phyloP scores from a whole-genome alignment of 1,140 invertebrate species.

The Drosophila yakuba region DNA sequence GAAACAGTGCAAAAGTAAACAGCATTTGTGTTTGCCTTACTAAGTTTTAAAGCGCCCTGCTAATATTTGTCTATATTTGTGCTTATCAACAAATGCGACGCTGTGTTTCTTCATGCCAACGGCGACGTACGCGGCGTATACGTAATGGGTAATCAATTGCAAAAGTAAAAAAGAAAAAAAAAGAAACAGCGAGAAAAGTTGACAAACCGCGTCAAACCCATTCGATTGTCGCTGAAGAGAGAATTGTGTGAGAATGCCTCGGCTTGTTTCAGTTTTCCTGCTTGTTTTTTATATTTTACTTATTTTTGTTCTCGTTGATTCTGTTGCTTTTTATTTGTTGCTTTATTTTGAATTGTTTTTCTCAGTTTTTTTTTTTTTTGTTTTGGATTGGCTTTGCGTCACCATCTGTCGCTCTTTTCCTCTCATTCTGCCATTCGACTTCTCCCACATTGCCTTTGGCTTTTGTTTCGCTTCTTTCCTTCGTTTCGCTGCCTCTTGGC shows the following conservation, averaged over 20 bases:
- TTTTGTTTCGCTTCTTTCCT: slow-evolving; percentile 23
- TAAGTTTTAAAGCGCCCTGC: slow-evolving; percentile 23
- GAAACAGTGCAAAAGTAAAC: slow-evolving; percentile 4
- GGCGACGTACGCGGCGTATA: slow-evolving; percentile 52
- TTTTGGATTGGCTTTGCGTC: slow-evolving; percentile 48
- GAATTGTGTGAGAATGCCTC: slow-evolving; percentile 41
- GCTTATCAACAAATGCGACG: slow-evolving; percentile 51
- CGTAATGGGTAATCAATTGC: slow-evolving; percentile 62
- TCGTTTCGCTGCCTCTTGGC: slow-evolving; percentile 50
- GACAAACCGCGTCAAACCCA: slow-evolving; percentile 65
- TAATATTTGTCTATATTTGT: slow-evolving; percentile 42
- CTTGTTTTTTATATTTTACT: slow-evolving; percentile 18
- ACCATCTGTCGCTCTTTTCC: slow-evolving; percentile 28
- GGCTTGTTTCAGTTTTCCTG: background rate
- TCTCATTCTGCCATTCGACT: slow-evolving; percentile 24
- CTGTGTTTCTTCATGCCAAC: slow-evolving; percentile 20
- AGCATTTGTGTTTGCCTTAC: background rate
- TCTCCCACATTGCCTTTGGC: slow-evolving; percentile 22
- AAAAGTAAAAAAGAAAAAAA: slow-evolving; percentile 4
- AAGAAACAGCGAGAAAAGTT: slow-evolving; percentile 19
- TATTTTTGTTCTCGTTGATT: slow-evolving; percentile 18
- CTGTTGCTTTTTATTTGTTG: background rate
- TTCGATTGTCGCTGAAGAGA: slow-evolving; percentile 61
- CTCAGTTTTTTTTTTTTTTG: background rate
- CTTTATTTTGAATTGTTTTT: background rate